These are phyloP conservation scores for Phalacrocorax pelagicus DNA, from an alignment of 2,113 vertebrate genomes.

Conservation along the genomic window DNA sequence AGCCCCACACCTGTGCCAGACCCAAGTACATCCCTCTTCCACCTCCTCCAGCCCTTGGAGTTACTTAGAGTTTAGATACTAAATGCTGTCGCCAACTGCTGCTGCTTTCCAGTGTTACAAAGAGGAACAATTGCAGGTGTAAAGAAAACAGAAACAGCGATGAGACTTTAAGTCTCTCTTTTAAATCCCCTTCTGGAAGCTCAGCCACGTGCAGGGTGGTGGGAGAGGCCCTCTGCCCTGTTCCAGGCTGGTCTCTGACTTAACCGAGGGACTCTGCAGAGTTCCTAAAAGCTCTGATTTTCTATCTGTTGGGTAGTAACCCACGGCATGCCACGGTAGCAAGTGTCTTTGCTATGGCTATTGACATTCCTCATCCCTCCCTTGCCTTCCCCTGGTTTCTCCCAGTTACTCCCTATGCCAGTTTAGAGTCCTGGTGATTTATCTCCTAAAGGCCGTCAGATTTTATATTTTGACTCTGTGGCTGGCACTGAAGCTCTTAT, in stretches of 20 bases:
- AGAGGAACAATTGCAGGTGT: neutral
- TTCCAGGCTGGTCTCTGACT: neutral
- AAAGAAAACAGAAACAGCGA: neutral
- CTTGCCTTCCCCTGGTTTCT: neutral
- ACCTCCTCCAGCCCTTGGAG: neutral
- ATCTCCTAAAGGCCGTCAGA: neutral
- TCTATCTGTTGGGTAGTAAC: neutral
- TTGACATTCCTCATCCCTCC: neutral
- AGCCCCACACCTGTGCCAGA: neutral
- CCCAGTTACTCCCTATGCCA: neutral
- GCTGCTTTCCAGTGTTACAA: neutral
- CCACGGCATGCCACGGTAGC: rapidly evolving
- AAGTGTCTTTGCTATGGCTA: neutral
- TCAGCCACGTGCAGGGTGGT: rapidly evolving
- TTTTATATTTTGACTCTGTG: neutral
- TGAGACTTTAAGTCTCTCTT: neutral
- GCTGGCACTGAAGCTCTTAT: neutral
- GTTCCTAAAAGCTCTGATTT: neutral
- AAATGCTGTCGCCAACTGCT: neutral
- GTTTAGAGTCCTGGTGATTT: neutral
- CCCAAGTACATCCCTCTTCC: neutral
- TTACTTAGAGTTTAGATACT: neutral
- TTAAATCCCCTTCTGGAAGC: neutral
- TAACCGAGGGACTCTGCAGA: neutral
- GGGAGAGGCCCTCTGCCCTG: neutral